Percentiles rank a stretch among this genome's conserved stretches.
Conservation (phyloP, 2,113 vertebrate genomes). For the Halichoeres trimaculatus region DNA sequence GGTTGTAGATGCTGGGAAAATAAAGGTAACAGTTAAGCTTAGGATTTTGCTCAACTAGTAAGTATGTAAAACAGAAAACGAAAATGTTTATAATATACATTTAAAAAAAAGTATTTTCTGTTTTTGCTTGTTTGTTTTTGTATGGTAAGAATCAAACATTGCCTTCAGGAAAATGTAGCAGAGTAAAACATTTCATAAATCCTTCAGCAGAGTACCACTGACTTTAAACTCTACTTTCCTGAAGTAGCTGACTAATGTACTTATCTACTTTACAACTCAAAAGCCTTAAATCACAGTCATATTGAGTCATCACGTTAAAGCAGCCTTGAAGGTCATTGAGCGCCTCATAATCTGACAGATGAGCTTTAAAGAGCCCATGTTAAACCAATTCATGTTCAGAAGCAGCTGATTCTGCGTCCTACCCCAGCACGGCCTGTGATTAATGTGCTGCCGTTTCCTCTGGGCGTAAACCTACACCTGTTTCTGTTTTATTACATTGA, state of each 20-base stretch:
- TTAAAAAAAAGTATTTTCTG: too few species aligned
- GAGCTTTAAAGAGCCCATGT: conserved; percentile 37
- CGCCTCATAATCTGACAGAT: conserved; percentile 18
- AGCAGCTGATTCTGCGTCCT: neutral
- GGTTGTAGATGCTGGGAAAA: too few species aligned
- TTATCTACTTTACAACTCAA: conserved; percentile 6
- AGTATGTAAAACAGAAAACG: too few species aligned
- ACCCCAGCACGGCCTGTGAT: conserved; percentile 34
- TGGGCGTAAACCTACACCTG: conserved; percentile 61
- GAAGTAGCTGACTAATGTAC: neutral
- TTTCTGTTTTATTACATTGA: conserved; percentile 65
- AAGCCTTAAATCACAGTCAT: conserved; percentile 3
- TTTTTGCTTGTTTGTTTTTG: too few species aligned
- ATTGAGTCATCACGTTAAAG: conserved; percentile 13
- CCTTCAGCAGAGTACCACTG: neutral
- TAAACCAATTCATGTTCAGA: conserved; percentile 11
- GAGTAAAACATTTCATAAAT: neutral
- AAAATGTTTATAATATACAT: too few species aligned
- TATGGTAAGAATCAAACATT: neutral
- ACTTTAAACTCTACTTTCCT: neutral
- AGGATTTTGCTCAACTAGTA: too few species aligned
- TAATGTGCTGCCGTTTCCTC: conserved; percentile 50
- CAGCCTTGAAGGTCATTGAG: conserved; percentile 34
- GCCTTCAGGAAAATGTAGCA: neutral
- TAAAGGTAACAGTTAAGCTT: too few species aligned